A percentile compares a stretch with the other conserved stretches of the same genome.
Evolutionary conservation across 2,113 vertebrate genomes (phyloP).

Genomic region (Paedocypris sp.): DNA sequence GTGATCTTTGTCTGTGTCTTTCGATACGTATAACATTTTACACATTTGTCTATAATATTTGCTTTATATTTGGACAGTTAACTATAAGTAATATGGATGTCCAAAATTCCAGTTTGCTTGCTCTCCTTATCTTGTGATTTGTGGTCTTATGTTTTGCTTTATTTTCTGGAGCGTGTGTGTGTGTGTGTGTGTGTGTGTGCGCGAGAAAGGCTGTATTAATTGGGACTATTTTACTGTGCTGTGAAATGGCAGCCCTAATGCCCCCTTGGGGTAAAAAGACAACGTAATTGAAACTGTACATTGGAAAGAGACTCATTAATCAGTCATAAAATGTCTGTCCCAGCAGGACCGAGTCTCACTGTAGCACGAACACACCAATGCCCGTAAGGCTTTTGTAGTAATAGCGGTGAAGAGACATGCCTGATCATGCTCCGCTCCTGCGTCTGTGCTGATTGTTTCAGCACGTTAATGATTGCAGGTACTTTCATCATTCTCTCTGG

Average conservation of each 20-base stretch:
- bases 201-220: not conserved
- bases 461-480: slow-evolving; percentile 24
- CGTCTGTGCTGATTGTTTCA: not conserved
- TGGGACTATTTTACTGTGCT: not conserved
- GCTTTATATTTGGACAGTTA: too few species aligned
- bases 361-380: not conserved
- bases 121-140: not conserved
- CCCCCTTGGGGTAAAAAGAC: not conserved
- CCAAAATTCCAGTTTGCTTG: not conserved
- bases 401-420: slow-evolving; percentile 27
- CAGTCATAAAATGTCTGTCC: slow-evolving; percentile 4
- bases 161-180: not conserved
- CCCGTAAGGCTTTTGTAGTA: slow-evolving; percentile 20
- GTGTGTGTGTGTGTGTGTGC: not conserved
- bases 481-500: slow-evolving; percentile 23
- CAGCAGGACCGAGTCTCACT: not conserved
- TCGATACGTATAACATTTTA: not conserved
- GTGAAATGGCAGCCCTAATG: slow-evolving; percentile 1
- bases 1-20: not conserved
- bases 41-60: not conserved
- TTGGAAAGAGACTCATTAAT: not conserved
- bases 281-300: slow-evolving; percentile 17
- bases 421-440: not conserved
- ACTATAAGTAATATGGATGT: not conserved
- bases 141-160: not conserved